These are phyloP conservation scores for Cantharis rustica DNA, from an alignment of 2,888 invertebrate genomes.

Conservation along the genomic window DNA sequence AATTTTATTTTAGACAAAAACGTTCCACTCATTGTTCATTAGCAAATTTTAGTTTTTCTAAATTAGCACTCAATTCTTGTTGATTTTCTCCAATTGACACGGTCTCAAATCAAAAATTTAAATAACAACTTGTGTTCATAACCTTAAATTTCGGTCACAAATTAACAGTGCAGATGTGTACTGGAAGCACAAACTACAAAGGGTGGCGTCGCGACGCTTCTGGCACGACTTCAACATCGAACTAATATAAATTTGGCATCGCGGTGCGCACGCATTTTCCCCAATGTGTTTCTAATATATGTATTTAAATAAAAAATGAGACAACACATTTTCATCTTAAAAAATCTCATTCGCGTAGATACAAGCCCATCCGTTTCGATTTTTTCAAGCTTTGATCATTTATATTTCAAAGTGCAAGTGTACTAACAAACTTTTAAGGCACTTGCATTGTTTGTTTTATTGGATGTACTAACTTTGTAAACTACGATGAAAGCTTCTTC, in stretches of 20 bases:
- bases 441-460: neutral
- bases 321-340: neutral
- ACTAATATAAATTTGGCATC: slow-evolving; percentile 17
- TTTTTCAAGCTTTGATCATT: neutral
- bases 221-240: slow-evolving; percentile 17
- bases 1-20: slow-evolving; percentile 11
- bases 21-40: slow-evolving; percentile 11
- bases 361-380: neutral
- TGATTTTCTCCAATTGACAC: neutral
- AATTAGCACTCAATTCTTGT: neutral
- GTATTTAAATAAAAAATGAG: neutral
- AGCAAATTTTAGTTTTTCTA: neutral
- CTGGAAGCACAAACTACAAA: slow-evolving; percentile 12
- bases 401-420: neutral
- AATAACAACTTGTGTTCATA: slow-evolving; percentile 10
- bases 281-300: neutral
- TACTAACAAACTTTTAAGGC: neutral
- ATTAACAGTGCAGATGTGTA: slow-evolving; percentile 10
- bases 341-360: neutral
- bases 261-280: slow-evolving; percentile 16
- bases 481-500: neutral
- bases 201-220: slow-evolving; percentile 29
- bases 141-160: slow-evolving; percentile 14
- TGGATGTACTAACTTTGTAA: neutral
- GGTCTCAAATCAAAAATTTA: neutral